phyloP scores from a whole-genome alignment of 53 echinoderm and acorn worm species.

The Mesocentrotus franciscanus region DNA sequence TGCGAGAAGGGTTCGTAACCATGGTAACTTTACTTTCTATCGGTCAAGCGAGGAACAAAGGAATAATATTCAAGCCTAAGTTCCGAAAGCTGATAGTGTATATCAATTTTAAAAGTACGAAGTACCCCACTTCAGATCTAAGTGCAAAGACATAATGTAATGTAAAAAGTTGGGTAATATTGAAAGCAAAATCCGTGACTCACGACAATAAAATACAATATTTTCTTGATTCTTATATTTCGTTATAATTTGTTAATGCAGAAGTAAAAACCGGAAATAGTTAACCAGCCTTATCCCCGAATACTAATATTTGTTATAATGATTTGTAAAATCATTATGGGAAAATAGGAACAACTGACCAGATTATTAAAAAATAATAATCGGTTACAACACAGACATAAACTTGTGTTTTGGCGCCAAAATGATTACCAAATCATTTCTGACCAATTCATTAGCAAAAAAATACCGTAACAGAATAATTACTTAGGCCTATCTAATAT shows the following conservation, averaged over 20 bases:
- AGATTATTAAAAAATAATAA: background rate
- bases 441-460: background rate
- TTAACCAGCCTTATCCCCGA: background rate
- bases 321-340: background rate
- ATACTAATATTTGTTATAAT: background rate
- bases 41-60: background rate
- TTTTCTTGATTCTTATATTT: background rate
- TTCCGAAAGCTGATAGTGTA: background rate
- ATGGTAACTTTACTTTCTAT: background rate
- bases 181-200: background rate
- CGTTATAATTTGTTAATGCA: background rate
- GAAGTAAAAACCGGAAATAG: background rate
- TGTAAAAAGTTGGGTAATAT: background rate
- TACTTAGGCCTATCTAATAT: background rate
- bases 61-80: background rate
- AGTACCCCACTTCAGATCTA: background rate
- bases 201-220: background rate
- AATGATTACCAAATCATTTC: background rate
- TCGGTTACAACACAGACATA: background rate
- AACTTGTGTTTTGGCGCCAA: background rate
- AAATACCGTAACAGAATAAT: background rate
- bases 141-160: background rate
- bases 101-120: background rate
- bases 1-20: constrained; percentile 17
- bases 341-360: background rate